Conservation (phyloP, 2,888 invertebrate genomes). For the Platycheirus rosarum region DNA sequence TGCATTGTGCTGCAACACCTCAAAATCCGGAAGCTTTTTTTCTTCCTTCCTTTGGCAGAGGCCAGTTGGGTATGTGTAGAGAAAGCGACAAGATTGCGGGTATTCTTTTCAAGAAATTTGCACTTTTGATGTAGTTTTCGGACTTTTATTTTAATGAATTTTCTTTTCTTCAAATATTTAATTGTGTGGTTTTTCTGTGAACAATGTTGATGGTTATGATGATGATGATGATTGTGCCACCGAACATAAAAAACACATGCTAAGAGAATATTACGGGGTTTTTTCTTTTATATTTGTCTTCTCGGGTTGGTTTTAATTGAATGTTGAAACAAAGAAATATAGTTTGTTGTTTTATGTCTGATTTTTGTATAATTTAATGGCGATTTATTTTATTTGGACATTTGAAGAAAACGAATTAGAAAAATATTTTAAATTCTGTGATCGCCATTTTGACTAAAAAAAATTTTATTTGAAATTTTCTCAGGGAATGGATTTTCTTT, state of each 20-base stretch:
- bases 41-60: conserved; percentile 15
- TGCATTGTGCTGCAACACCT: conserved; percentile 63
- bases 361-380: conserved; percentile 64
- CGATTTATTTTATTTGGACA: conserved; percentile 64
- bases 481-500: conserved; percentile 67
- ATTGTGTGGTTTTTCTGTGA: conserved; percentile 32
- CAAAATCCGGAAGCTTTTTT: conserved; percentile 38
- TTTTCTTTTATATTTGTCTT: conserved; percentile 28
- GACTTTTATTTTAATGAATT: not conserved
- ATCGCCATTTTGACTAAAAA: conserved; percentile 76
- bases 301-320: conserved; percentile 14
- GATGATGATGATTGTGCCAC: conserved; percentile 70
- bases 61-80: conserved; percentile 25
- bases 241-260: conserved; percentile 74
- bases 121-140: not conserved
- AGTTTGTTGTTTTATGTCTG: conserved; percentile 36
- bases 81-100: not conserved
- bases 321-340: conserved; percentile 44
- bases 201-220: conserved; percentile 59
- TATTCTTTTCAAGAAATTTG: conserved; percentile 5
- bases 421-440: conserved; percentile 73
- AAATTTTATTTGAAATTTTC: conserved; percentile 73
- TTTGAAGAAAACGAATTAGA: conserved; percentile 60
- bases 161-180: conserved; percentile 21
- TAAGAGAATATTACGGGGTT: conserved; percentile 45